Evolutionary conservation across 2,888 invertebrate genomes (phyloP).

Genomic region (Nymphalis c-album): DNA sequence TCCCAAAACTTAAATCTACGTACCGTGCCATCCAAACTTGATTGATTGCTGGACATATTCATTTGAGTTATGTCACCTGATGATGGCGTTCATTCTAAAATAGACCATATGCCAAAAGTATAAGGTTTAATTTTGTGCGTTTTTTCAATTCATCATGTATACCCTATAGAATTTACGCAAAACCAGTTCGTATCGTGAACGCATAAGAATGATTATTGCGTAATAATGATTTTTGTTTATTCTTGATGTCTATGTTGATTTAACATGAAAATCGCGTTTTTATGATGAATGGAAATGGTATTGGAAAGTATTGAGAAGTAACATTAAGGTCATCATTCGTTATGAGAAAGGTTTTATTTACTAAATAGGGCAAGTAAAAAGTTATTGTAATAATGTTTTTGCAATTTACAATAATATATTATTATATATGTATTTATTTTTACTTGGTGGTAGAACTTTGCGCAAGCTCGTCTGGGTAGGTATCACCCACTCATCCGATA

Average conservation of each 20-base stretch:
- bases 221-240: background rate
- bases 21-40: slow-evolving; percentile 20
- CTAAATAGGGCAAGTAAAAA: background rate
- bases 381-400: background rate
- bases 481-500: too few relatives aligned
- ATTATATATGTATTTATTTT: too few relatives aligned
- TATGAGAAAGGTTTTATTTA: slow-evolving; percentile 5
- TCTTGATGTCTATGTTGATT: slow-evolving; percentile 16
- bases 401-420: too few relatives aligned
- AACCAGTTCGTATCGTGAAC: background rate
- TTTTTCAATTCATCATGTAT: background rate
- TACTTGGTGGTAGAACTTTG: too few relatives aligned
- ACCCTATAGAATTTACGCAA: background rate
- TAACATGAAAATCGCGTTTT: slow-evolving; percentile 17
- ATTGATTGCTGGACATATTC: slow-evolving; percentile 35
- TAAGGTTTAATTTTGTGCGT: background rate
- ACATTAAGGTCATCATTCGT: slow-evolving; percentile 8
- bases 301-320: slow-evolving; percentile 10
- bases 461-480: too few relatives aligned
- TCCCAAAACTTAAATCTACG: background rate
- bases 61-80: slow-evolving; percentile 32
- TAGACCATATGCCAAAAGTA: background rate
- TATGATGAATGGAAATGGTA: slow-evolving; percentile 18
- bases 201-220: background rate
- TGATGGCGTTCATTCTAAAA: background rate